Conservation (phyloP, 2,113 vertebrate species). For the Cheirogaleus medius region DNA sequence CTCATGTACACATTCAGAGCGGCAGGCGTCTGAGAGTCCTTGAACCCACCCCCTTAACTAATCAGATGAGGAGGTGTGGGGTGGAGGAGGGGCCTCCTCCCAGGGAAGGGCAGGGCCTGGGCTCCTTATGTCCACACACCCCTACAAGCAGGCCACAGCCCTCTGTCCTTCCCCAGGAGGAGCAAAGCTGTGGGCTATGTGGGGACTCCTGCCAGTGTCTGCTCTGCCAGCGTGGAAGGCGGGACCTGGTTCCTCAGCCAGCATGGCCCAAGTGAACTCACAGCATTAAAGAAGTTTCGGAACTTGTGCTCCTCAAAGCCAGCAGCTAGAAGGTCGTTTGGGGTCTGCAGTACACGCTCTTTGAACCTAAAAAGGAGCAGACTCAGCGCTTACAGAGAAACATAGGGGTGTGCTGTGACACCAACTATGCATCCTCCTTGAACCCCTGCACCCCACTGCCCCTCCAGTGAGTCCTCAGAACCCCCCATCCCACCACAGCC, state of each 20-base stretch:
- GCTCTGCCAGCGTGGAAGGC: neutral
- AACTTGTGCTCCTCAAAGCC: conserved; percentile 85
- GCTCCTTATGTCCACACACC: neutral
- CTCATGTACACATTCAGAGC: neutral
- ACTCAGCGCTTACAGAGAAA: neutral
- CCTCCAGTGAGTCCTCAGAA: neutral
- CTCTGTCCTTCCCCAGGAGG: neutral
- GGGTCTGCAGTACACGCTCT: conserved; percentile 80
- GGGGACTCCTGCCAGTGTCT: fast-evolving
- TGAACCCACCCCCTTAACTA: fast-evolving
- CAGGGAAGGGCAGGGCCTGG: neutral
- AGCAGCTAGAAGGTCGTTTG: conserved; percentile 77
- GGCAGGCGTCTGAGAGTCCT: neutral
- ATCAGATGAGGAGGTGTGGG: neutral
- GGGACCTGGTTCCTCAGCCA: neutral
- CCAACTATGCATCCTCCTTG: neutral
- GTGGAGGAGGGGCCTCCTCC: neutral
- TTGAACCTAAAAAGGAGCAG: conserved; percentile 84
- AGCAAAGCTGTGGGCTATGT: neutral
- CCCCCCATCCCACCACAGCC: neutral
- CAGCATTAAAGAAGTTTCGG: conserved; percentile 82
- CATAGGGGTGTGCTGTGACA: fast-evolving
- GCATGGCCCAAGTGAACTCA: conserved; percentile 49
- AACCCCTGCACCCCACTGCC: neutral
- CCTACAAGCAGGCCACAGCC: neutral